Base-by-base conservation (phyloP, 2,888 invertebrate species). In the Dyspetes luteomarginatus region DNA sequence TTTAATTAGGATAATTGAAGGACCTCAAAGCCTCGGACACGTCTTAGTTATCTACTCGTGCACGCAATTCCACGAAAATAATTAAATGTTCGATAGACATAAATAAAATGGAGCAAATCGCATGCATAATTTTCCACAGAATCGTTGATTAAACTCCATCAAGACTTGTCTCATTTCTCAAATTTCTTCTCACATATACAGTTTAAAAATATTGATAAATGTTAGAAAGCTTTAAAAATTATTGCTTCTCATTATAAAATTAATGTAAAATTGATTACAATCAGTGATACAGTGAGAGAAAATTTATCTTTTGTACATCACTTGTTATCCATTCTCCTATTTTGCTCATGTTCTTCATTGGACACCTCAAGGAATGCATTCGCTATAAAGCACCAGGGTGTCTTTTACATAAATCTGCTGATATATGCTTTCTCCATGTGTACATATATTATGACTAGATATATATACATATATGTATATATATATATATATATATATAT, bases 381-480 rank as follows among this genome's bases (percentile, higher is more conserved):
- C 87, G 82, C 84, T 86, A 85, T 84, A 83, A 81, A 79, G 84
- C 45, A 52, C 74, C 62, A 55, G 73, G 24, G 55, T 69, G 68
- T 64, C 48, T 86, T 88, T 84, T 84, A 85, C 86, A 86, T 87
- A 88, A 87, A 88, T 88, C 86, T 82, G 84, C 84, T 82, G n/a
- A n/a, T n/a, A n/a, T n/a, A n/a, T n/a, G n/a, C n/a, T n/a, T n/a
- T n/a, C n/a, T n/a, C n/a, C 84, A 85, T 82, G 86, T 74, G 76
- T 83, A 84, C 85, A 82, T 60, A 82, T 78, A 83, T 83, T 83
- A 83, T n/a, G n/a, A n/a, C n/a, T n/a, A n/a, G 83, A 82, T 67
- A 82, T 81, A 83, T 82, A 85, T 76, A 82, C 83, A 85, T n/a
- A 50, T n/a, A 36, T 15, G 52, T 26, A 17, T 19, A 67, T 43